phyloP scores from a whole-genome alignment of 1,140 invertebrate genomes.

The Sycophila sp. region DNA sequence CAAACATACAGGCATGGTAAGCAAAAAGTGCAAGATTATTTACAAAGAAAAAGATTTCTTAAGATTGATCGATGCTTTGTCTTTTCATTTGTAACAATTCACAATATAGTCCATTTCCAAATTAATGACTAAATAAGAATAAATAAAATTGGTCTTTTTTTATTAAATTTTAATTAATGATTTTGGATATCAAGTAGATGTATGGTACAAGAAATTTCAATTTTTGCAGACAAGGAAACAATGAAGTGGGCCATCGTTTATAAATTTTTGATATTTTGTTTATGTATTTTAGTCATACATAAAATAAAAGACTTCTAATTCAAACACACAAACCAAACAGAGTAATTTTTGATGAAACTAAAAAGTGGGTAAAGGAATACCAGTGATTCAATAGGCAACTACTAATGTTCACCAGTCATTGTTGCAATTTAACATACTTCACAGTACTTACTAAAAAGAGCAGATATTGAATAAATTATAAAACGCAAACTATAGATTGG shows the following conservation, averaged over 20 bases:
- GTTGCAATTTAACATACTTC: conserved; percentile 23
- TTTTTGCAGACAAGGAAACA: conserved; percentile 13
- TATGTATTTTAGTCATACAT: not conserved
- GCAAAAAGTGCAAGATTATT: conserved; percentile 14
- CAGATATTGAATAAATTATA: conserved; percentile 21
- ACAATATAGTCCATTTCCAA: not conserved
- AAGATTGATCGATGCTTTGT: conserved; percentile 42
- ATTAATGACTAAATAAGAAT: not conserved
- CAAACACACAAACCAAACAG: not conserved
- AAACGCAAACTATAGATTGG: conserved; percentile 19
- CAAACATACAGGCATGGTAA: conserved; percentile 32
- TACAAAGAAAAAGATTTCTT: conserved; percentile 16
- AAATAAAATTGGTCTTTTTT: not conserved
- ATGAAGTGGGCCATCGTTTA: conserved; percentile 28
- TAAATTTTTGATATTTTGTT: conserved; percentile 1
- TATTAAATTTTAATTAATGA: not conserved
- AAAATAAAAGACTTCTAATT: not conserved
- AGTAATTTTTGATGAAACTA: not conserved
- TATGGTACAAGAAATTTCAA: not conserved
- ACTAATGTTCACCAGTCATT: conserved; percentile 30
- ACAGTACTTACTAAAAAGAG: conserved; percentile 27
- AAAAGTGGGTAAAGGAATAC: conserved; percentile 1
- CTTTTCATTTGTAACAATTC: not conserved
- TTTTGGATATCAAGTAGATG: not conserved
- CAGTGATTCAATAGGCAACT: conserved; percentile 7